phyloP scores from a whole-genome alignment of 2,888 invertebrate species.

The Mesoligia furuncula region DNA sequence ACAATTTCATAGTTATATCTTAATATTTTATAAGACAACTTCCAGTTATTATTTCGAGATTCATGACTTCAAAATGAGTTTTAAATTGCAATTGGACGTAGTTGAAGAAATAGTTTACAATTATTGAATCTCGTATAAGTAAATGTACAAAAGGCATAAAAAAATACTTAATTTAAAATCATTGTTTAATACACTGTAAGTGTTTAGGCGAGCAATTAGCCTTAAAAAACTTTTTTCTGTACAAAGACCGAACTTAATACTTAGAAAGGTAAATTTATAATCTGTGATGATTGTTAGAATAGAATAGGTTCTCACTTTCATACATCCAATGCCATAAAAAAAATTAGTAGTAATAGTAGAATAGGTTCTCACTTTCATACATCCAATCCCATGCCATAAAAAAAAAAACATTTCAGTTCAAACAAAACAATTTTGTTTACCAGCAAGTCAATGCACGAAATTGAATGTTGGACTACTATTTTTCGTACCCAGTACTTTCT shows the following conservation, averaged over 20 bases:
- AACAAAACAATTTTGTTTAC: slow-evolving; percentile 55
- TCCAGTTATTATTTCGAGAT: slow-evolving; percentile 34
- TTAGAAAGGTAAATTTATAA: slow-evolving; percentile 73
- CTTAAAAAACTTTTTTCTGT: slow-evolving; percentile 59
- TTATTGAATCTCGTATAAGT: slow-evolving; percentile 60
- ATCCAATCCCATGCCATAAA: slow-evolving; percentile 74
- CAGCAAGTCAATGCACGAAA: slow-evolving; percentile 40
- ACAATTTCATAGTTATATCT: slow-evolving; percentile 68
- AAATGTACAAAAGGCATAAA: slow-evolving; percentile 54
- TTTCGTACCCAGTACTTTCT: slow-evolving; percentile 40
- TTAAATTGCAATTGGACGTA: slow-evolving; percentile 29
- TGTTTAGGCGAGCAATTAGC: slow-evolving; percentile 47
- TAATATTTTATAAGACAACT: slow-evolving; percentile 46
- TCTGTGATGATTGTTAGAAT: slow-evolving; percentile 88
- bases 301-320: slow-evolving; percentile 69
- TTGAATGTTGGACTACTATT: slow-evolving; percentile 34
- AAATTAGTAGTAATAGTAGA: slow-evolving; percentile 63
- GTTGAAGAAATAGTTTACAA: slow-evolving; percentile 17
- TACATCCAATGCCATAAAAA: slow-evolving; percentile 73
- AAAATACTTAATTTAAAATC: slow-evolving; percentile 44
- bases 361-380: slow-evolving; percentile 62
- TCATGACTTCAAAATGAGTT: slow-evolving; percentile 15
- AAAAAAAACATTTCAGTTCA: slow-evolving; percentile 71
- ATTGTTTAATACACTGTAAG: slow-evolving; percentile 54
- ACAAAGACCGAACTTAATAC: slow-evolving; percentile 58